A percentile compares a stretch with the other conserved stretches of the same genome.
phyloP scores from a whole-genome alignment of 2,888 invertebrate genomes.

The Torymus auratus region DNA sequence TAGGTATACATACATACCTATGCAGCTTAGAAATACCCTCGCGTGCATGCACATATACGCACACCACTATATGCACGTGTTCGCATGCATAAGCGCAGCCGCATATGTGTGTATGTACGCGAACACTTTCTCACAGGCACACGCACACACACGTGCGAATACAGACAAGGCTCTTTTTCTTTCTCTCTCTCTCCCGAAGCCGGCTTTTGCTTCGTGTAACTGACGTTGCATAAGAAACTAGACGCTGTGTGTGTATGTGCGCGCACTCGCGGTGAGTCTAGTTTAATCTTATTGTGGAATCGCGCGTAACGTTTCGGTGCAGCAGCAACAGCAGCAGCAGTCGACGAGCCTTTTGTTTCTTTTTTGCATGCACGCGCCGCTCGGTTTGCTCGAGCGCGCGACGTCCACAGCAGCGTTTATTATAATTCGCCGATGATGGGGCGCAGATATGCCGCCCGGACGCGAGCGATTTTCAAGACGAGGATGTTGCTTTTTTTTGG shows the following conservation, averaged over 20 bases:
- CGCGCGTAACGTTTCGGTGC: constrained; percentile 46
- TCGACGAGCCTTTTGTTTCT: not conserved
- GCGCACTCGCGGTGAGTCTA: constrained; percentile 32
- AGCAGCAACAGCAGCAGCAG: not conserved
- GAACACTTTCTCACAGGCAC: too few species aligned
- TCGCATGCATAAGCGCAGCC: too few species aligned
- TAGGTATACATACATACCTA: too few species aligned
- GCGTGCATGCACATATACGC: too few species aligned
- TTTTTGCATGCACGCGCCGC: not conserved
- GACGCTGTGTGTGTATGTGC: not conserved
- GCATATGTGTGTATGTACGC: too few species aligned
- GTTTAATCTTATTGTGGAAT: constrained; percentile 38
- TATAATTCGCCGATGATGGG: constrained; percentile 31
- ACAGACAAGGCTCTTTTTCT: constrained; percentile 6
- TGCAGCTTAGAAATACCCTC: too few species aligned
- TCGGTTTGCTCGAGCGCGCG: too few species aligned
- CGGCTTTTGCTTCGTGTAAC: constrained; percentile 4
- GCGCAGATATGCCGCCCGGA: not conserved
- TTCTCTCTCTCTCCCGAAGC: not conserved
- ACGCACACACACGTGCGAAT: not conserved
- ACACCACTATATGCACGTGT: too few species aligned
- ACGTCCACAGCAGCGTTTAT: constrained; percentile 12
- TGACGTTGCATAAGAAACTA: constrained; percentile 51
- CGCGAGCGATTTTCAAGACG: constrained; percentile 5
- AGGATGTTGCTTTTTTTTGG: not conserved